These are phyloP conservation scores for Lordiphosa mommai DNA, from an alignment of 1,140 invertebrate species.

Conservation along the genomic window DNA sequence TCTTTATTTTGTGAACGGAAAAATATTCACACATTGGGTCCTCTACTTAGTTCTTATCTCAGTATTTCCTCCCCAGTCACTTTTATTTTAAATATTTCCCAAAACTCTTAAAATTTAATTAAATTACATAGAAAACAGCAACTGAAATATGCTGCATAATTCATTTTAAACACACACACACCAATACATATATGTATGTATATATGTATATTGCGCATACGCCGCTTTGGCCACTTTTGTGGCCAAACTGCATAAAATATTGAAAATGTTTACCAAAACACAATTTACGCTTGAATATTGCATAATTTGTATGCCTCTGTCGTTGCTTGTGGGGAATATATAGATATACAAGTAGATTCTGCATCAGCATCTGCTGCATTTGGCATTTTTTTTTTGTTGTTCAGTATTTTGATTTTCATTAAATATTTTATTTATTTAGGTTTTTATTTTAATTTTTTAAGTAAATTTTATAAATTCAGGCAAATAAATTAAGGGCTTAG, in stretches of 20 bases:
- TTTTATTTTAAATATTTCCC: too few relatives aligned
- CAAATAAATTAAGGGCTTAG: constrained; percentile 24
- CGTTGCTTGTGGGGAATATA: constrained; percentile 16
- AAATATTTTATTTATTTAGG: not conserved
- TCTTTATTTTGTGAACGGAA: too few relatives aligned
- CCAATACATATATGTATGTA: not conserved
- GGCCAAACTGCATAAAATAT: constrained; percentile 33
- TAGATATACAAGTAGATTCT: constrained; percentile 9
- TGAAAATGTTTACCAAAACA: constrained; percentile 39
- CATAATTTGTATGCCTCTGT: constrained; percentile 10
- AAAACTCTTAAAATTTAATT: constrained; percentile 19
- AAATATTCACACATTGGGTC: too few relatives aligned
- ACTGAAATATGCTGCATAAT: constrained; percentile 26
- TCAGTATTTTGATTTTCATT: constrained; percentile 20
- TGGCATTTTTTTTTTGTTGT: constrained; percentile 32
- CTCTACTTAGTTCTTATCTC: too few relatives aligned
- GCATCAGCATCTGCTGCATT: constrained; percentile 25
- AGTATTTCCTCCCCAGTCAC: too few relatives aligned
- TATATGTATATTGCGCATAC: constrained; percentile 25
- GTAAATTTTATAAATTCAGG: not conserved
- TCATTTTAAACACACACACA: constrained; percentile 7
- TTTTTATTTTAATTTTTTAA: constrained; percentile 25
- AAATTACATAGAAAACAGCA: constrained; percentile 40
- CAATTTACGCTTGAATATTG: constrained; percentile 41
- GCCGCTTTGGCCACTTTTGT: constrained; percentile 9